Conservation (phyloP, 2,797 vertebrate species). For the Chrysocyon brachyurus region DNA sequence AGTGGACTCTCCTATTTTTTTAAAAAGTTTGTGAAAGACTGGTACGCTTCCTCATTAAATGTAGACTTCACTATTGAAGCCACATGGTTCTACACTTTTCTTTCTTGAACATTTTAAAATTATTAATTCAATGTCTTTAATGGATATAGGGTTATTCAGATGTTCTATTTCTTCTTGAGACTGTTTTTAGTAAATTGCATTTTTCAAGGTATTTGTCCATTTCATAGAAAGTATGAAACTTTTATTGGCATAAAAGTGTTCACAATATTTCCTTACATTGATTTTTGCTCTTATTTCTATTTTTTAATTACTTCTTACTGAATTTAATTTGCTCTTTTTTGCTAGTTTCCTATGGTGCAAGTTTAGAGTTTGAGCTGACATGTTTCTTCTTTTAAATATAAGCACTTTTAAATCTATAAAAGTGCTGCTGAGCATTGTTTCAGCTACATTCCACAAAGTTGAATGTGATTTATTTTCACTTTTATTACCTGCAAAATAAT, state of each 20-base stretch:
- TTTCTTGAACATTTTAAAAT: neutral
- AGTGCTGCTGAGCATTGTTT: neutral
- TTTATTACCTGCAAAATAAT: neutral
- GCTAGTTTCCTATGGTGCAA: neutral
- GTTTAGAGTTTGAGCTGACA: neutral
- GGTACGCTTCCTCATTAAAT: neutral
- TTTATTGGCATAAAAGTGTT: neutral
- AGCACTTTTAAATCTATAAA: constrained; percentile 20
- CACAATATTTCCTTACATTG: neutral
- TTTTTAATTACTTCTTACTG: neutral
- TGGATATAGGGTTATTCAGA: neutral
- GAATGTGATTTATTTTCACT: neutral
- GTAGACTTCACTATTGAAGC: neutral
- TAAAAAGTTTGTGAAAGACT: neutral
- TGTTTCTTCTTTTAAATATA: neutral
- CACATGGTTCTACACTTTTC: neutral
- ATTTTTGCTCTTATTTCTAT: neutral
- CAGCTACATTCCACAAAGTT: neutral
- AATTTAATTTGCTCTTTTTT: neutral
- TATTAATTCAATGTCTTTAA: neutral
- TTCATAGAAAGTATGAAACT: neutral
- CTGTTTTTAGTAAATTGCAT: neutral
- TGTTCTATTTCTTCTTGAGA: neutral
- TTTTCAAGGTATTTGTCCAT: constrained; percentile 9
- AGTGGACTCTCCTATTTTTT: neutral